Evolutionary conservation across 37 sponge, comb jelly and placozoan genomes (phyloP), one percentile per base, ranked within the genome.

Genomic region (Lycopodina hypogea): DNA sequence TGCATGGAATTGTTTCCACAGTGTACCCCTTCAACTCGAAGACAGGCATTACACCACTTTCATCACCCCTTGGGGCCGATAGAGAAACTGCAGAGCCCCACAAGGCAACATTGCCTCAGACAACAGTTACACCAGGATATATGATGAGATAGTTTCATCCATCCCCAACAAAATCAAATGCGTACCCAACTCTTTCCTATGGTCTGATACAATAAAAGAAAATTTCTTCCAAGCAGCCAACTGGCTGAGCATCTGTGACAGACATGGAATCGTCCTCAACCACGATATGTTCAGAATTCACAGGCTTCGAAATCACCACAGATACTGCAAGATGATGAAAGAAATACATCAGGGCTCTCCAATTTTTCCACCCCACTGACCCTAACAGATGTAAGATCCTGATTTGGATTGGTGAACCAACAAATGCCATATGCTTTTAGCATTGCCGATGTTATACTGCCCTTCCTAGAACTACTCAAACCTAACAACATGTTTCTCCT

Each of bases 201-300:
- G 82, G 82, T 80, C 80, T 23, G 71, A 80, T 71, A 80, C 80
- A 67, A 80, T 80, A 17, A 59, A 80, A 28, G 80, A 80, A 39
- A 80, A 66, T 55, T 81, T 71, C 73, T 81, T 81, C 40, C 74
- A 81, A 72, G 82, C 82, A 40, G 59, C 74, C 32, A 39, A 73
- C 37, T 81, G 82, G 82, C 53, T 81, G 34, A 74, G 72, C 66
- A 75, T 64, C 69, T 83, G 83, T 83, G 83, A 68, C 42, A 74
- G 76, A 30, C 53, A 83, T 41, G 75, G 83, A 26, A 83, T 75
- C 67, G 75, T 68, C 67, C 83, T 83, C 75, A 76, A 84, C 84
- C 77, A 69, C 11, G 77, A 67, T 30, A 81, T 72, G 42, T 81
- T 72, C 73, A 39, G 32, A 18, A 76, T 84, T 84, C 56, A 77